phyloP scores from a whole-genome alignment of 2,888 invertebrate species.

The Oxystoma pomonae region DNA sequence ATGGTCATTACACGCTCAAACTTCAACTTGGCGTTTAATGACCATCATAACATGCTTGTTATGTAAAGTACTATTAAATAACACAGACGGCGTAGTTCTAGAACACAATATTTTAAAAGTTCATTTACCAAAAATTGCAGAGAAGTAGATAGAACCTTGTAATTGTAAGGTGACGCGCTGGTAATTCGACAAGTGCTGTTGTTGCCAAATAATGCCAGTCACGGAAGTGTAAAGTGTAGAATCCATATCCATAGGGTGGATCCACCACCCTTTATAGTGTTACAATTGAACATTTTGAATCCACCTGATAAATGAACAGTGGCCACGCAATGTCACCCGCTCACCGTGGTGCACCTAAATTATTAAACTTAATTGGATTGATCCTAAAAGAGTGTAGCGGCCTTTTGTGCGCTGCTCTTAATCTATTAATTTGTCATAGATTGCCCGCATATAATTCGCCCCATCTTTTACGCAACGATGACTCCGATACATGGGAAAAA shows the following conservation, averaged over 20 bases:
- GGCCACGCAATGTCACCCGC: slow-evolving; percentile 33
- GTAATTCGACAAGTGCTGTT: slow-evolving; percentile 43
- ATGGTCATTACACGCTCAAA: too few relatives aligned
- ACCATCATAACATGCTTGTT: too few relatives aligned
- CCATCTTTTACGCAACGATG: neutral
- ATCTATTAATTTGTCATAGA: slow-evolving; percentile 1
- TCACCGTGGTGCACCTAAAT: slow-evolving; percentile 31
- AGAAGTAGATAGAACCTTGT: too few relatives aligned
- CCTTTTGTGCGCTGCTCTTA: neutral
- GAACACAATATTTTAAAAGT: too few relatives aligned
- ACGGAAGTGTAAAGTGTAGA: slow-evolving; percentile 35
- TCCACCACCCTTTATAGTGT: slow-evolving; percentile 2
- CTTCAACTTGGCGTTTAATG: too few relatives aligned
- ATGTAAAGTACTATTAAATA: too few relatives aligned
- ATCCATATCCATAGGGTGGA: too few relatives aligned
- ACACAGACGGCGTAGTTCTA: too few relatives aligned
- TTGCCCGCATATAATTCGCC: slow-evolving; percentile 1
- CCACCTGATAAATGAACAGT: slow-evolving; percentile 44
- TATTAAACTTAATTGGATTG: slow-evolving; percentile 31
- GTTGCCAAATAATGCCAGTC: slow-evolving; percentile 37
- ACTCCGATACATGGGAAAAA: neutral
- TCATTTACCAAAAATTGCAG: too few relatives aligned
- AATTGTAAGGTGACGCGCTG: too few relatives aligned
- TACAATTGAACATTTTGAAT: slow-evolving; percentile 8
- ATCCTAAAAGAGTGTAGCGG: slow-evolving; percentile 13